These are phyloP conservation scores for Anhinga anhinga DNA, from an alignment of 2,113 vertebrate genomes.

Conservation along the genomic window DNA sequence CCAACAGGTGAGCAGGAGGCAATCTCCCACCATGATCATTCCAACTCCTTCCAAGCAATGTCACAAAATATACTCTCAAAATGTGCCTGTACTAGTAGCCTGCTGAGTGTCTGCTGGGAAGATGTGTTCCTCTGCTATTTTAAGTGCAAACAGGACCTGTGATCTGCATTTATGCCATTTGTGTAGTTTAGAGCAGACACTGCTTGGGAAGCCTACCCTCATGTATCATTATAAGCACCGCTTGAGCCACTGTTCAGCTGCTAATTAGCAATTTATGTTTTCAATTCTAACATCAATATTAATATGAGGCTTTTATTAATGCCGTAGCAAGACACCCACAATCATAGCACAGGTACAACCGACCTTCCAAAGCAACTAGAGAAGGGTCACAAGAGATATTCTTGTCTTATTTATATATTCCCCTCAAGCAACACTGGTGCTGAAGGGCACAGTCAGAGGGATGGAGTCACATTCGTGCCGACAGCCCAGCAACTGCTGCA, in stretches of 20 bases:
- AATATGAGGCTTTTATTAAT: constrained; percentile 3
- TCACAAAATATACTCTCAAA: neutral
- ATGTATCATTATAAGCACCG: neutral
- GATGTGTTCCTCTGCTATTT: neutral
- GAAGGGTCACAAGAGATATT: neutral
- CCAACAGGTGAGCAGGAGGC: neutral
- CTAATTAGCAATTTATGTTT: constrained; percentile 47
- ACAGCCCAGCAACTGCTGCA: neutral
- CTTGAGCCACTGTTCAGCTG: neutral
- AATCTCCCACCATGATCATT: neutral
- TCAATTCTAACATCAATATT: constrained; percentile 6
- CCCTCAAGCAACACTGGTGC: neutral
- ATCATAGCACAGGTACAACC: neutral
- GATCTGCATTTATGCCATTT: neutral
- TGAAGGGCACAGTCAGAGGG: neutral
- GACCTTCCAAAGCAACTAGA: constrained; percentile 4
- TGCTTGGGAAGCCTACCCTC: neutral
- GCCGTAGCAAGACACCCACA: neutral
- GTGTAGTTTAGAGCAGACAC: neutral
- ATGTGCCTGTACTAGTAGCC: neutral
- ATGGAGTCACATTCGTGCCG: neutral
- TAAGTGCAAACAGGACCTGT: neutral
- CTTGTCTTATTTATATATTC: neutral
- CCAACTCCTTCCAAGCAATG: neutral
- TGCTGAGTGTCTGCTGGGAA: neutral